Evolutionary conservation across 2,888 invertebrate genomes (phyloP), one percentile per base, ranked within the genome.

Genomic region (Hydrotaea diabolus): DNA sequence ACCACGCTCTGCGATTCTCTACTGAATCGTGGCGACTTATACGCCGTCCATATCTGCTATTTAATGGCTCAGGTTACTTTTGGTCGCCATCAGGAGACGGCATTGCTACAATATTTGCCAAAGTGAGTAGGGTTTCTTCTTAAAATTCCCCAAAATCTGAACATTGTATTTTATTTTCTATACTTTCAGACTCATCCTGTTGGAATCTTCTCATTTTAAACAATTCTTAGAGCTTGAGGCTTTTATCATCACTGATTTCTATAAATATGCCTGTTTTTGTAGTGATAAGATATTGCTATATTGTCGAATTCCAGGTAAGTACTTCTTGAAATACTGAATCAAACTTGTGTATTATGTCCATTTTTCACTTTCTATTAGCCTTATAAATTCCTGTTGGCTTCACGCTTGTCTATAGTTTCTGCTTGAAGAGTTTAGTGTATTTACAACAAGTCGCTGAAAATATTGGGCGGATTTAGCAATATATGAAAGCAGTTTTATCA

Each of bases 41-140:
- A 96, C 93, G 98, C 97, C 1, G 97, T 98, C 26, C 99, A 99
- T 92, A 98, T 99, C 93, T 99, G 98, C 92, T 99, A 98, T 93
- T 93, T 99, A 89, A 95, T 98, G 93, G 98, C 92, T 85, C 91
- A 90, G 87, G 91, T 92, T 77, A 90, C 91, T 46, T 92, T 92
- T 59, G 92, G 91, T n/a, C 90, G 92, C 11, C 92, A 92, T 83
- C 89, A 90, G 43, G 90, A 89, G 15, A 88, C 86, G 19, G 87
- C 90, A 3, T 78, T 91, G n/a, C 91, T 90, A 3, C 90, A 89
- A 69, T 89, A 89, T 85, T 87, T 91, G 77, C 91, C 90, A 19
- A 89, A 89, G 90, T 90, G 17, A 83, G 87, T 74, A 11, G 21
- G 23, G 17, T 13, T 49, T 4, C 9, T 4, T 31, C 53, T 26